These are phyloP conservation scores for Catharus bicknelli DNA, from an alignment of 2,113 vertebrate species.

Conservation along the genomic window DNA sequence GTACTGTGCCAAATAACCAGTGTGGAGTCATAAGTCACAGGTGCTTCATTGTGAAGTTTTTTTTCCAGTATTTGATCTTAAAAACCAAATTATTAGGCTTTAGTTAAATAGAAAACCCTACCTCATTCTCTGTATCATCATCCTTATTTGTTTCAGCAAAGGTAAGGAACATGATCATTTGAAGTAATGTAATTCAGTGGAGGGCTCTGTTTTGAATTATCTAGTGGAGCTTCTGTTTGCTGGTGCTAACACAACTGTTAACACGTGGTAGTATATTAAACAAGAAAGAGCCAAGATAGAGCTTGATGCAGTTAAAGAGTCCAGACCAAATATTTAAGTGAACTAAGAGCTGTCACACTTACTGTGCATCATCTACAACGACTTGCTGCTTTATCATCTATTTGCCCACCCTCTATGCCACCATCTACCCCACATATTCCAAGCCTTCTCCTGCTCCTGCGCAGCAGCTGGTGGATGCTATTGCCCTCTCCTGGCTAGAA, in stretches of 20 bases:
- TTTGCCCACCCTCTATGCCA: not conserved
- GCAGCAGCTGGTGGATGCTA: not conserved
- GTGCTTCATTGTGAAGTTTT: not conserved
- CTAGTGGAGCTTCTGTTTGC: not conserved
- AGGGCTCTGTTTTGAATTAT: not conserved
- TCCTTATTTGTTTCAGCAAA: not conserved
- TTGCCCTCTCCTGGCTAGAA: conserved; percentile 37
- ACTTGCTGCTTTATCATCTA: not conserved
- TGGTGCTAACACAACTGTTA: not conserved
- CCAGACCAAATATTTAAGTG: not conserved
- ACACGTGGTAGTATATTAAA: not conserved
- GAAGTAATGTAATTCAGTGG: not conserved
- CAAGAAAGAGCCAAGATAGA: not conserved
- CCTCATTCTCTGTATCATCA: not conserved
- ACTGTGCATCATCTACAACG: not conserved
- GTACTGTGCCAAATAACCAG: not conserved
- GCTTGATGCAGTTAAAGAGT: not conserved
- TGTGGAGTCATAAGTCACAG: not conserved
- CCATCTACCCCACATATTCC: not conserved
- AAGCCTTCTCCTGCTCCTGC: not conserved
- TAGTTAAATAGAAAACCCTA: not conserved
- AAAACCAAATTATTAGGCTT: not conserved
- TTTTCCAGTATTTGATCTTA: not conserved
- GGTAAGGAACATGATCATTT: not conserved
- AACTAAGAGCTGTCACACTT: not conserved